phyloP scores from a whole-genome alignment of 1,140 invertebrate genomes.

The Papilio polytes region DNA sequence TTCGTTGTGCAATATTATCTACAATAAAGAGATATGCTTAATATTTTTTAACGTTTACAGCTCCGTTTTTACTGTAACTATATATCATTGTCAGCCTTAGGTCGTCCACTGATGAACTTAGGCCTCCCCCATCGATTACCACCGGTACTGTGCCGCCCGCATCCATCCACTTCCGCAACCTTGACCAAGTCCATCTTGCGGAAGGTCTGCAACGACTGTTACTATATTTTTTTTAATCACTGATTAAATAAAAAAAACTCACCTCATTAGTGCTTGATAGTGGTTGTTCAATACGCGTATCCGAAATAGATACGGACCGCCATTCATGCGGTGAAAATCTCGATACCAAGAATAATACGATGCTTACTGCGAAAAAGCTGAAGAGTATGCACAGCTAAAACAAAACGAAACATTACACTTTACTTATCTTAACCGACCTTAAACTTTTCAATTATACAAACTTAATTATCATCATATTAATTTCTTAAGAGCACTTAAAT shows the following conservation, averaged over 20 bases:
- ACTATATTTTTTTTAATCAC: too few species aligned
- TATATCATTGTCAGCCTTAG: too few species aligned
- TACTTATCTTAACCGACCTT: not conserved
- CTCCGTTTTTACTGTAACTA: too few species aligned
- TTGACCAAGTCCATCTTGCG: too few species aligned
- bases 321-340: constrained; percentile 98
- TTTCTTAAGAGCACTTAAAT: not conserved
- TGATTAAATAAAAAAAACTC: constrained; percentile 40
- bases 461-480: not conserved
- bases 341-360: constrained; percentile 97
- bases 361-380: constrained; percentile 98
- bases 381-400: constrained; percentile 94
- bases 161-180: too few species aligned
- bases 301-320: constrained; percentile 80
- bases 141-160: too few species aligned
- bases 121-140: too few species aligned
- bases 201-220: too few species aligned
- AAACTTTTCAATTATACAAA: not conserved
- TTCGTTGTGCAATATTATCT: constrained; percentile 79
- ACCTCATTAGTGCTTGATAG: constrained; percentile 78
- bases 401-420: constrained; percentile 42
- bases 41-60: not conserved
- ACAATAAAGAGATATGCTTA: constrained; percentile 41
- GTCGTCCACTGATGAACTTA: too few species aligned
- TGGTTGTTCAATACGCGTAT: constrained; percentile 70